Percentiles rank a stretch among this genome's conserved stretches.
Conservation (phyloP, 64 coral and sea anemone species). For the Cladopsammia gracilis region DNA sequence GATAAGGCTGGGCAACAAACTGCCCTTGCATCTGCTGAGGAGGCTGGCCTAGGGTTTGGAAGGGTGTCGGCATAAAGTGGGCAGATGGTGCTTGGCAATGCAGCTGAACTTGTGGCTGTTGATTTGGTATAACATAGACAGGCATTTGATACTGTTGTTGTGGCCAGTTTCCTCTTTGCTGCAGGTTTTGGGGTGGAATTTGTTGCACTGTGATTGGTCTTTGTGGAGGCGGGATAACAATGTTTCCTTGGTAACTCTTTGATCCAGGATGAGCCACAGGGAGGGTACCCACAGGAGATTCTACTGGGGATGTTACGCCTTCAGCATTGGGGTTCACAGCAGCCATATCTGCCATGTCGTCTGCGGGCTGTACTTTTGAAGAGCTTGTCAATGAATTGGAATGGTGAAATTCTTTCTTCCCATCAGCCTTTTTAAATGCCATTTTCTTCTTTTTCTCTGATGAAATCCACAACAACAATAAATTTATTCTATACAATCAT, state of each 20-base stretch:
- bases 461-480: background rate
- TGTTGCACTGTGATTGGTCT: constrained; percentile 12
- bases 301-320: constrained; percentile 43
- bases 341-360: constrained; percentile 42
- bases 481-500: too few relatives aligned
- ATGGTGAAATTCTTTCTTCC: constrained; percentile 21
- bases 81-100: constrained; percentile 70
- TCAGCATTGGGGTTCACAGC: constrained; percentile 66
- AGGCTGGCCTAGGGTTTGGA: constrained; percentile 15
- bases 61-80: constrained; percentile 54
- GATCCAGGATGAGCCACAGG: background rate
- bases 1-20: constrained; percentile 51
- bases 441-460: constrained; percentile 68
- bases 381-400: constrained; percentile 23
- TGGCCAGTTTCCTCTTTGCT: constrained; percentile 40
- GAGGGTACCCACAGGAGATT: background rate
- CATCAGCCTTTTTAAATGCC: constrained; percentile 54
- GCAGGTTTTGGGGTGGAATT: constrained; percentile 2
- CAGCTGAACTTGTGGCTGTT: constrained; percentile 22
- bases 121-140: constrained; percentile 15
- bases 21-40: constrained; percentile 45
- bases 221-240: constrained; percentile 24
- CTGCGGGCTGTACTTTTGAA: constrained; percentile 19
- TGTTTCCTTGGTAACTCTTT: constrained; percentile 14
- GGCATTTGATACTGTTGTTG: constrained; percentile 70